Evolutionary conservation across 2,888 invertebrate species (phyloP).

Genomic region (Synergus umbraculus): DNA sequence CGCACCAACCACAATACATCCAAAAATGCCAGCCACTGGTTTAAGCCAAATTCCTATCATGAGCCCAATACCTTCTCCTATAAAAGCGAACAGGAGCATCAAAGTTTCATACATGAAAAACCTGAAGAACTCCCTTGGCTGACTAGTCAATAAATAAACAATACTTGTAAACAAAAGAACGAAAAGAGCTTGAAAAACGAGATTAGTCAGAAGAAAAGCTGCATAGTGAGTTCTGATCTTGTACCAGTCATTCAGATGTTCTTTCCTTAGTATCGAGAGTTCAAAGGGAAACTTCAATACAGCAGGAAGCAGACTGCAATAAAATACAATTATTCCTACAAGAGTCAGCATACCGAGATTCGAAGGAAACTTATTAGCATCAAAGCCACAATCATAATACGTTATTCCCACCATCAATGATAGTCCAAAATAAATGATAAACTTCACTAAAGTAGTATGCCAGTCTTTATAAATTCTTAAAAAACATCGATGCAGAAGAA

Average conservation of each 20-base stretch:
- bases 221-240: slow-evolving; percentile 87
- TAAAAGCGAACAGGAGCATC: slow-evolving; percentile 85
- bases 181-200: slow-evolving; percentile 85
- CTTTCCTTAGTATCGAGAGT: slow-evolving; percentile 85
- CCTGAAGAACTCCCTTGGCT: slow-evolving; percentile 87
- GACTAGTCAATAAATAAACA: slow-evolving; percentile 90
- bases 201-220: slow-evolving; percentile 84
- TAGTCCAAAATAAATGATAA: slow-evolving; percentile 83
- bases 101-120: slow-evolving; percentile 88
- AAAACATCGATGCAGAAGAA: slow-evolving; percentile 83
- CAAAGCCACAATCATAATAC: slow-evolving; percentile 83
- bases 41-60: slow-evolving; percentile 89
- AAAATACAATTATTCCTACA: slow-evolving; percentile 84
- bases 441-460: slow-evolving; percentile 87
- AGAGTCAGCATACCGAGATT: slow-evolving; percentile 86
- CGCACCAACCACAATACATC: slow-evolving; percentile 89
- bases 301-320: slow-evolving; percentile 90
- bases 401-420: slow-evolving; percentile 85
- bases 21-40: slow-evolving; percentile 93
- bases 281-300: slow-evolving; percentile 88
- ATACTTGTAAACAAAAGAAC: slow-evolving; percentile 82
- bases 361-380: slow-evolving; percentile 85
- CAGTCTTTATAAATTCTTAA: slow-evolving; percentile 88
- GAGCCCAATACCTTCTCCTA: slow-evolving; percentile 91
- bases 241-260: slow-evolving; percentile 93